These are phyloP conservation scores for Altica lythri DNA, from an alignment of 2,888 invertebrate species.

Conservation along the genomic window DNA sequence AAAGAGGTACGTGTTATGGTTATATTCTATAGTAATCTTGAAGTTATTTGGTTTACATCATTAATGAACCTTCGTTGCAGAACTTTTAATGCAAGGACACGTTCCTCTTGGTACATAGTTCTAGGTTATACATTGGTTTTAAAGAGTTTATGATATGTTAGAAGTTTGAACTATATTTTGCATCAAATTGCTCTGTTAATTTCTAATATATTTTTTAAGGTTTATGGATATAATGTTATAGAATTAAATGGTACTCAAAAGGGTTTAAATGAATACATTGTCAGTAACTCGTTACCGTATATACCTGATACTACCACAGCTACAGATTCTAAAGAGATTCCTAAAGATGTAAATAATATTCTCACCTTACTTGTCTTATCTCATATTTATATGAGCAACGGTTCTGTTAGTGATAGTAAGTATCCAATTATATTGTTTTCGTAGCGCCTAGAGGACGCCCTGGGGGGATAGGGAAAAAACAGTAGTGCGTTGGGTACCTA, in stretches of 20 bases:
- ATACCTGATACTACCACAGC: constrained; percentile 34
- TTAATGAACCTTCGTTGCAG: too few relatives aligned
- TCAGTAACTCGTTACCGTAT: constrained; percentile 43
- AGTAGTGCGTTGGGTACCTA: background rate
- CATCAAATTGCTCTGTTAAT: background rate
- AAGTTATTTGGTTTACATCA: too few relatives aligned
- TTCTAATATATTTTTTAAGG: constrained; percentile 33
- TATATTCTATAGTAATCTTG: background rate
- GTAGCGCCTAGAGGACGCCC: too few relatives aligned
- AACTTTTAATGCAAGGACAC: too few relatives aligned
- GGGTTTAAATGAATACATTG: constrained; percentile 41
- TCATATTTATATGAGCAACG: constrained; percentile 47
- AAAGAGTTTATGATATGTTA: background rate
- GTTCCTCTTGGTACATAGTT: too few relatives aligned
- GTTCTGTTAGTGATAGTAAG: constrained; percentile 44
- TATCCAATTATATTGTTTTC: constrained; percentile 8
- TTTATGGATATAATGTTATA: constrained; percentile 45
- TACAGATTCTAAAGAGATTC: constrained; percentile 31
- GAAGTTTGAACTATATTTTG: background rate
- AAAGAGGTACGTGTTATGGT: constrained; percentile 34
- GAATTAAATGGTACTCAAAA: constrained; percentile 36
- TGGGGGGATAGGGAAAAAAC: too few relatives aligned
- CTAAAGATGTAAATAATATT: constrained; percentile 42
- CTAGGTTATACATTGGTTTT: too few relatives aligned
- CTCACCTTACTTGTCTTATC: constrained; percentile 43